phyloP scores from a whole-genome alignment of 1,140 invertebrate species.

The Oryzaephilus surinamensis region DNA sequence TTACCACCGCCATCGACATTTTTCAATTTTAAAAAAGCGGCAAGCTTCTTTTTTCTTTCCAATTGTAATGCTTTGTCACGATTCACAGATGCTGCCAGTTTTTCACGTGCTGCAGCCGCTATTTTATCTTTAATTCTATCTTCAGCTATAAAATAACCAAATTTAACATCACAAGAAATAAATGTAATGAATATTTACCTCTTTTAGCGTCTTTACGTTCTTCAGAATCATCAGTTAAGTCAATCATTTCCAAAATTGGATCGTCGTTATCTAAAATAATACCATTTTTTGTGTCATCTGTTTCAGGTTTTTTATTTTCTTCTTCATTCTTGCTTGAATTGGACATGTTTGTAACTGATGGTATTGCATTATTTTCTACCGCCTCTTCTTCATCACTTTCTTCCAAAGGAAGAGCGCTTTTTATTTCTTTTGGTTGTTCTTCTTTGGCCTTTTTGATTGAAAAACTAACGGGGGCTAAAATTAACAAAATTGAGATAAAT shows the following conservation, averaged over 20 bases:
- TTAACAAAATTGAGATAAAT: not conserved
- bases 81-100: conserved; percentile 40
- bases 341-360: conserved; percentile 7
- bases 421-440: conserved; percentile 52
- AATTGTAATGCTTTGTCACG: conserved; percentile 55
- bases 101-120: conserved; percentile 48
- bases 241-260: conserved; percentile 39
- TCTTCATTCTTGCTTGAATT: conserved; percentile 9
- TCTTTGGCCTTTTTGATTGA: conserved; percentile 71
- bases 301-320: conserved; percentile 20
- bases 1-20: not conserved
- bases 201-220: conserved; percentile 17
- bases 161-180: not conserved
- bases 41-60: conserved; percentile 57
- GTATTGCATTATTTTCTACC: not conserved
- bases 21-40: conserved; percentile 52
- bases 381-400: conserved; percentile 60
- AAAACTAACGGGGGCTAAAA: conserved; percentile 59
- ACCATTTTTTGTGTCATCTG: conserved; percentile 24
- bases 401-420: conserved; percentile 57
- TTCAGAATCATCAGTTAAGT: conserved; percentile 41
- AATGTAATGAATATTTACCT: conserved; percentile 13
- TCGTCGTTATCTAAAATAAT: conserved; percentile 22
- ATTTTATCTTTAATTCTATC: conserved; percentile 54
- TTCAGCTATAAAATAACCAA: conserved; percentile 38